Percentiles rank a stretch among this genome's conserved stretches.
Conservation (phyloP, 2,113 vertebrate species). For the Otocyon megalotis region DNA sequence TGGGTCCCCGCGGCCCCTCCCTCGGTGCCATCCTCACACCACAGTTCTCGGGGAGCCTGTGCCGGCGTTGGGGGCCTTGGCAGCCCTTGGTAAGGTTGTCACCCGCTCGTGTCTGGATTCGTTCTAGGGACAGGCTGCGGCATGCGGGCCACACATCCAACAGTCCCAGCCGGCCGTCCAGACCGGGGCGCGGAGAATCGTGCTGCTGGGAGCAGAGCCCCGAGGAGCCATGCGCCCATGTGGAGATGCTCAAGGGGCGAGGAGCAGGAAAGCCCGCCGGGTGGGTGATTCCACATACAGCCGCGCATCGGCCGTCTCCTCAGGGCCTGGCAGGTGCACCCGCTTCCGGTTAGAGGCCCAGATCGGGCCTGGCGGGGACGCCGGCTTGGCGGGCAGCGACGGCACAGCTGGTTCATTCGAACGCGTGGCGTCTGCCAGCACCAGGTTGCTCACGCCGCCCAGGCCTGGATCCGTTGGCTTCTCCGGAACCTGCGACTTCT, state of each 20-base stretch:
- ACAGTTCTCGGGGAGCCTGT: not conserved
- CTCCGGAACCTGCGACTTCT: too few relatives aligned
- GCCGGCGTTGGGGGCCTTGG: not conserved
- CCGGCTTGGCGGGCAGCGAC: not conserved
- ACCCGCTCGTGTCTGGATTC: too few relatives aligned
- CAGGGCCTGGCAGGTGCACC: not conserved
- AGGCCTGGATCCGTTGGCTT: too few relatives aligned
- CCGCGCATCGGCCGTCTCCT: not conserved
- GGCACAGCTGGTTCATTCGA: not conserved
- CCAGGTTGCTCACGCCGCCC: too few relatives aligned
- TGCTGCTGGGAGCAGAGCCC: not conserved
- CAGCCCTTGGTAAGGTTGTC: not conserved
- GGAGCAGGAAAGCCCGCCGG: not conserved
- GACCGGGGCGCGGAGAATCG: not conserved
- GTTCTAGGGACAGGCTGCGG: not conserved
- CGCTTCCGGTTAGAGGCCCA: not conserved
- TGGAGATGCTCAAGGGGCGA: not conserved
- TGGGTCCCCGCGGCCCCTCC: not conserved
- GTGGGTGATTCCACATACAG: not conserved
- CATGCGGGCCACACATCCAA: not conserved
- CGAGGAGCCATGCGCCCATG: not conserved
- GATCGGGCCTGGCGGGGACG: not conserved
- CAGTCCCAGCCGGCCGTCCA: too few relatives aligned
- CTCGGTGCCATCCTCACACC: rapidly evolving
- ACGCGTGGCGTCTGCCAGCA: not conserved